phyloP scores from a whole-genome alignment of 2,797 vertebrate species.

The Crotalus adamanteus region DNA sequence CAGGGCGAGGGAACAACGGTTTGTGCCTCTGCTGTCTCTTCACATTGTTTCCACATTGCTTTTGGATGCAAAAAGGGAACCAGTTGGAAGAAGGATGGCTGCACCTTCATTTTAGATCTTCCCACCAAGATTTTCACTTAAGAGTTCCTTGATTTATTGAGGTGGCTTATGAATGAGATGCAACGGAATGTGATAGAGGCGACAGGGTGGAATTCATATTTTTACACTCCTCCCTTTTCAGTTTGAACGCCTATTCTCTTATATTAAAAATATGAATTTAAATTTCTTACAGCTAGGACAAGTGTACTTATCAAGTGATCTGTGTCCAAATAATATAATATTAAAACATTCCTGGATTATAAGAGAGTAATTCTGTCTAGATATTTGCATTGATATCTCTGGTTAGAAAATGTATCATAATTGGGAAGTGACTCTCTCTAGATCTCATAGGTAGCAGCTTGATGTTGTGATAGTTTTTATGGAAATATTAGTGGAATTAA shows the following conservation, averaged over 20 bases:
- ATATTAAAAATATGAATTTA: not conserved
- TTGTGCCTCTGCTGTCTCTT: not conserved
- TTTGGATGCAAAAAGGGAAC: not conserved
- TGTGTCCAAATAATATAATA: not conserved
- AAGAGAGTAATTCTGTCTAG: not conserved
- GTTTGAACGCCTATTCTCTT: not conserved
- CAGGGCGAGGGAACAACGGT: not conserved
- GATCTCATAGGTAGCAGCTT: not conserved
- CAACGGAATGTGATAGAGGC: not conserved
- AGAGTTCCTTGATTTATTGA: not conserved
- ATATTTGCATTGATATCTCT: not conserved
- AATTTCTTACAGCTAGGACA: not conserved
- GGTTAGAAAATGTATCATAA: not conserved
- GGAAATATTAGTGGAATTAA: not conserved
- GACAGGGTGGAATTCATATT: not conserved
- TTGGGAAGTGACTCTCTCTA: not conserved
- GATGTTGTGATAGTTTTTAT: not conserved
- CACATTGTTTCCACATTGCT: not conserved
- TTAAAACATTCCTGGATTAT: not conserved
- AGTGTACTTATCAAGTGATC: not conserved
- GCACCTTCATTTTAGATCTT: not conserved
- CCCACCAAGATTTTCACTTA: not conserved
- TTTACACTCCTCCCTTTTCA: not conserved
- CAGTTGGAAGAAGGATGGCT: not conserved
- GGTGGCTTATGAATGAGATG: not conserved